phyloP scores from a whole-genome alignment of 1,140 invertebrate genomes.

The Musca domestica region DNA sequence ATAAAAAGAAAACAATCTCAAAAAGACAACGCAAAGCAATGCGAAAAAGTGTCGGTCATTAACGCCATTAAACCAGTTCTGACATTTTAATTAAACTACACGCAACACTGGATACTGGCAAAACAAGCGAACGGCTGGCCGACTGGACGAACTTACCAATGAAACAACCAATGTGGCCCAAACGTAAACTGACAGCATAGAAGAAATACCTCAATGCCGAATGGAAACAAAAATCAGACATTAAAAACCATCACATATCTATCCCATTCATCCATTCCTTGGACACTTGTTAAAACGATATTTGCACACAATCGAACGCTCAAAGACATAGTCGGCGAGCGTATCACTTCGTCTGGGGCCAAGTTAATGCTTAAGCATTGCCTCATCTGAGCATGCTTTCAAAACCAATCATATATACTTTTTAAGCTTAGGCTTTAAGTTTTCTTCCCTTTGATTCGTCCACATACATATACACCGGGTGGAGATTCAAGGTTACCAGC shows the following conservation, averaged over 20 bases:
- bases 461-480: too few species aligned
- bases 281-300: too few species aligned
- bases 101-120: not conserved
- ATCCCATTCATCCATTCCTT: not conserved
- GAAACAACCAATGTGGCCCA: not conserved
- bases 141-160: not conserved
- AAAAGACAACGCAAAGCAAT: not conserved
- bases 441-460: too few species aligned
- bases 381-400: too few species aligned
- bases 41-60: conserved; percentile 41
- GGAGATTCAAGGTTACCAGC: too few species aligned
- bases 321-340: too few species aligned
- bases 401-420: too few species aligned
- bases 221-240: conserved; percentile 6
- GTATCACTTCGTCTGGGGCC: too few species aligned
- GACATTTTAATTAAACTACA: conserved; percentile 53
- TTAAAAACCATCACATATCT: not conserved
- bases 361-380: too few species aligned
- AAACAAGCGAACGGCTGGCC: not conserved
- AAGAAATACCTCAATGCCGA: not conserved
- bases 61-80: conserved; percentile 54
- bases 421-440: too few species aligned
- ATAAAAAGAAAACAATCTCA: not conserved
- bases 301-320: too few species aligned
- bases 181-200: conserved; percentile 9